A percentile compares a stretch with the other conserved stretches of the same genome.
Conservation (phyloP, 2,797 vertebrate species). For the Chelidonichthys spinosus region DNA sequence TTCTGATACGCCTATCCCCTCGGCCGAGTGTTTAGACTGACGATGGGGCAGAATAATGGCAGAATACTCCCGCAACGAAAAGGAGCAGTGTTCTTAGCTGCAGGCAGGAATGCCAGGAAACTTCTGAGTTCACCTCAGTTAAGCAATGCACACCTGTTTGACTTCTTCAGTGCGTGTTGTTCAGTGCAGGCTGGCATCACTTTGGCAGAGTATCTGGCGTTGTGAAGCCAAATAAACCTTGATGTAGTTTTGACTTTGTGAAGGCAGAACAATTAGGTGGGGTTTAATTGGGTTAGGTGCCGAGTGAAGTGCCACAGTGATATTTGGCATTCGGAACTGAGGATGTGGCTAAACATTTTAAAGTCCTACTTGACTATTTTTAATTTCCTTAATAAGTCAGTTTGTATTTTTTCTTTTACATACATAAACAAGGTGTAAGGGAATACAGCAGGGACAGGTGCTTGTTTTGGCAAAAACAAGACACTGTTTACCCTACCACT, state of each 20-base stretch:
- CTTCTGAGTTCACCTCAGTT: conserved; percentile 8
- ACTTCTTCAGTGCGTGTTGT: not conserved
- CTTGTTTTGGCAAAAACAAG: conserved; percentile 23
- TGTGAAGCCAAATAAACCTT: conserved; percentile 9
- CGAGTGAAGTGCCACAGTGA: conserved; percentile 1
- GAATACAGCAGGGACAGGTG: not conserved
- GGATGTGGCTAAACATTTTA: not conserved
- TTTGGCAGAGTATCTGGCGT: not conserved
- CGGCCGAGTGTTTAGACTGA: too few relatives aligned
- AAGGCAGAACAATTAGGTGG: conserved; percentile 2
- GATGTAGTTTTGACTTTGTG: not conserved
- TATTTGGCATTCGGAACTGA: conserved; percentile 1
- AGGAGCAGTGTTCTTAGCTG: not conserved
- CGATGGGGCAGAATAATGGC: too few relatives aligned
- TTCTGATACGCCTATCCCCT: too few relatives aligned
- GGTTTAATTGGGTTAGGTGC: not conserved
- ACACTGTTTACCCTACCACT: not conserved
- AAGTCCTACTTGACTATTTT: not conserved
- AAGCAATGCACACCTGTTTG: not conserved
- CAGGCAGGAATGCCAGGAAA: conserved; percentile 21
- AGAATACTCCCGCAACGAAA: too few relatives aligned
- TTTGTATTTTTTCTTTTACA: not conserved
- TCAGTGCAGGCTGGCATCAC: not conserved
- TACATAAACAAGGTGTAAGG: too few relatives aligned
- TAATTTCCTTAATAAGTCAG: not conserved